Base-by-base conservation (phyloP, 2,113 vertebrate genomes). In the Pseudopodoces humilis region DNA sequence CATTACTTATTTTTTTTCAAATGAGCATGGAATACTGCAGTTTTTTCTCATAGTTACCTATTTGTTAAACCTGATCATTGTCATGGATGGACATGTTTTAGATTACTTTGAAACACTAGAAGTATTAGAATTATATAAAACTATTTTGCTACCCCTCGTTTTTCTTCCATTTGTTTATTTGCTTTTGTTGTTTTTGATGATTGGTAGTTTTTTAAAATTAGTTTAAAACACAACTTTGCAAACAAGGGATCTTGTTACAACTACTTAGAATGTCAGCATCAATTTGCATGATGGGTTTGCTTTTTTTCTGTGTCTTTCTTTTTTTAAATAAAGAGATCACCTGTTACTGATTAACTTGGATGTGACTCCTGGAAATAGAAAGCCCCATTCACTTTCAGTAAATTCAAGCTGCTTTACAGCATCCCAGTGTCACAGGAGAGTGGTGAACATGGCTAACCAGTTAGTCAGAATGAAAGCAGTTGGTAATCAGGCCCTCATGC, bases 111-210 rank as follows among this genome's bases (percentile, higher is more conserved):
- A 17, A 83, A 15, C 30, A 64, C 9, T 55, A 28, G 4, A 39
- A 76, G 19, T 6, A 11, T 78, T 18, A 63, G 23, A 89, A 78
- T 81, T 47, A 55, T 13, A 74, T 10, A 69, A 69, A 74, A 24
- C 1, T 17, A 28, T 2, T 24, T 49, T 67, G 5, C 17, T 58
- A 69, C 3, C 1, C 0, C 9, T 28, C 15, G 0, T 9, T 19
- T 50, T 31, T 7, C 31, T 10, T 1, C 5, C 8, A 7, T 31
- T 35, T 60, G 1, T 46, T 69, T 60, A 27, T 44, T 56, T 56
- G 3, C 6, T 43, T 63, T 30, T 50, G 6, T 78, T 62, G 20
- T 7, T 52, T 35, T 31, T 52, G 8, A 23, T 21, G 9, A 15
- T 44, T 53, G 16, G 8, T 27, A 22, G 6, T 28, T 37, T 69